Evolutionary conservation across 1,140 invertebrate species (phyloP), one percentile per base, ranked within the genome.

Genomic region (Pogonognathellus flavescens): DNA sequence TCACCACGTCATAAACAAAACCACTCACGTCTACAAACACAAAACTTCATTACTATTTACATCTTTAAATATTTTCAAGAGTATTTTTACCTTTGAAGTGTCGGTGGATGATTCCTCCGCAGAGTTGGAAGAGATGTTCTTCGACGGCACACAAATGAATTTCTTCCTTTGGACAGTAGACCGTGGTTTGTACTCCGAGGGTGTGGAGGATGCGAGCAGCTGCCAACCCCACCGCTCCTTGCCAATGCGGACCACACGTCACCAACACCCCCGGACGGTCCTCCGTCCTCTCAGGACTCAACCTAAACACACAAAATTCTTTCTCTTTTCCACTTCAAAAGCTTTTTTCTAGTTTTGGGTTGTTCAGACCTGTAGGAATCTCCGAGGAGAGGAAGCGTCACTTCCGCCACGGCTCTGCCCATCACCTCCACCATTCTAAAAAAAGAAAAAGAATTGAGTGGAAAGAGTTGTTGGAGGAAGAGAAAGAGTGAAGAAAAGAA

Each of bases 141-240:
- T 86, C 85, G 41, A 76, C 31, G 16, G 62, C 16, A 13, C 49
- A 59, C 10, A 81, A 18, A 14, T 82, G 18, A 41, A 83, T 25
- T 76, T 86, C 85, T 57, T 82, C 62, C 14, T 83, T 86, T 10
- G 85, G 81, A 14, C 80, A 66, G 22, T 76, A 72, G 10, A 86
- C 85, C 14, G 31, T 62, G 13, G 70, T 80, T 59, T 82, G 81
- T 8, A 86, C 81, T 2, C 85, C 85, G 3, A 86, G 50, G 31
- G 57, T 86, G 5, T 59, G 49, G 16, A 86, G 50, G 4, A 86
- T 72, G 22, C 85, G 9, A 10, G 60, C 85, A 2, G 85, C 41
- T 0, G 80, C 80, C 16, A 86, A 55, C 14, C 85, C 85, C 7
- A 86, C 80, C 9, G 85, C 85, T 49, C 85, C 83, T n/a, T 86